Evolutionary conservation across 2,888 invertebrate genomes (phyloP).

Genomic region (Lithophane leautieri): DNA sequence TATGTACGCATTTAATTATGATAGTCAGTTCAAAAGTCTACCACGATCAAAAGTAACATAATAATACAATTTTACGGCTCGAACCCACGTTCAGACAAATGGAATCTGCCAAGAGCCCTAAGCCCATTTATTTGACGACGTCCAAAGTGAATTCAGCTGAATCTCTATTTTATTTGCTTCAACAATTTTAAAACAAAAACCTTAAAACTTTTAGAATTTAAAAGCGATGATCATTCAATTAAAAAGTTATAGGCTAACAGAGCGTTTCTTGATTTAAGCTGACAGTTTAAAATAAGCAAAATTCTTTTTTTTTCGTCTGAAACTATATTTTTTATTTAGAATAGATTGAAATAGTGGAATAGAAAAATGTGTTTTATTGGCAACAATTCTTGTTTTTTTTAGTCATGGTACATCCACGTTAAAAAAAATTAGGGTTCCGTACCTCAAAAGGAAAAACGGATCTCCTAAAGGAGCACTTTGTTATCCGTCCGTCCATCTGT

Average conservation of each 20-base stretch:
- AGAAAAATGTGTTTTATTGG: background rate
- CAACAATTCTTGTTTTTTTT: background rate
- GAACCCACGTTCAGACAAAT: constrained; percentile 35
- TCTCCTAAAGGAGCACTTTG: too few species aligned
- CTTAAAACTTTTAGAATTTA: constrained; percentile 31
- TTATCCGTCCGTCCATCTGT: too few species aligned
- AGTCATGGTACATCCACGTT: too few species aligned
- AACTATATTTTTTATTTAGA: background rate
- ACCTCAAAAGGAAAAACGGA: too few species aligned
- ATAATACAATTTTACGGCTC: constrained; percentile 16
- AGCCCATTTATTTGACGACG: constrained; percentile 28
- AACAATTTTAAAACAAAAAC: constrained; percentile 55
- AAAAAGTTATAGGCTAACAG: constrained; percentile 42
- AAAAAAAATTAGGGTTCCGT: too few species aligned
- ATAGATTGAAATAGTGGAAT: background rate
- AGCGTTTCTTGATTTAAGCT: constrained; percentile 14
- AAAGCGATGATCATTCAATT: constrained; percentile 56
- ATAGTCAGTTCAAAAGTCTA: too few species aligned
- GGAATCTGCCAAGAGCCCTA: constrained; percentile 25
- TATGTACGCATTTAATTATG: too few species aligned
- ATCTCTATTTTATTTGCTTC: constrained; percentile 37
- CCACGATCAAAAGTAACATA: background rate
- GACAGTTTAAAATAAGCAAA: background rate
- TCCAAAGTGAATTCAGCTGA: constrained; percentile 34
- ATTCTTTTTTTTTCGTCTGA: background rate